Conservation (phyloP, 2,888 invertebrate species). For the Chrysina gloriosa region DNA sequence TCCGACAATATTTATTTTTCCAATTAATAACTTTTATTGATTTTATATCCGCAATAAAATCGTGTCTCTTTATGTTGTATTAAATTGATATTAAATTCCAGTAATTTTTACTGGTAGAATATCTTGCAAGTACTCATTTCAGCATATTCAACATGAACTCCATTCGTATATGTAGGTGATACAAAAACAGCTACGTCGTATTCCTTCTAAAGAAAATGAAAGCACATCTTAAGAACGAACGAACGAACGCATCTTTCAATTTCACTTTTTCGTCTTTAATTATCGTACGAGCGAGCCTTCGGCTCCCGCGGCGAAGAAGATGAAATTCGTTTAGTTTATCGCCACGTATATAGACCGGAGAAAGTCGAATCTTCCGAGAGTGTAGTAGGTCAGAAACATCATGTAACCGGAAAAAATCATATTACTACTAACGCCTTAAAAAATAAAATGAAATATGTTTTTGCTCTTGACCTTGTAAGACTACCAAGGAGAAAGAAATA, state of each 20-base stretch:
- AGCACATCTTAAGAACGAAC: conserved; percentile 8
- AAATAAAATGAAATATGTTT: background rate
- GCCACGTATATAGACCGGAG: conserved; percentile 27
- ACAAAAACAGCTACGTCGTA: background rate
- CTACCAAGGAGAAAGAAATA: conserved; percentile 14
- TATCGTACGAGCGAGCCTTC: conserved; percentile 27
- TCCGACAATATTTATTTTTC: background rate
- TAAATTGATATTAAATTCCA: background rate
- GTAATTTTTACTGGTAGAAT: background rate
- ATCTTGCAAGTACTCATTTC: background rate
- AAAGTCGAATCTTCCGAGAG: conserved; percentile 24
- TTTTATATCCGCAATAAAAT: background rate
- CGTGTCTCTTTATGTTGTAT: background rate
- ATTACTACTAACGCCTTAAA: conserved; percentile 1
- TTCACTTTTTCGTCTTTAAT: conserved; percentile 35
- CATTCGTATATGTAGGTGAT: background rate
- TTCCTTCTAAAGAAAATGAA: conserved; percentile 20
- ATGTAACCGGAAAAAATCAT: conserved; percentile 15
- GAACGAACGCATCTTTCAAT: conserved; percentile 29
- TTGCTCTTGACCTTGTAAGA: conserved; percentile 22
- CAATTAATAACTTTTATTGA: background rate
- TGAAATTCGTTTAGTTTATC: conserved; percentile 21
- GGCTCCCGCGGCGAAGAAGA: conserved; percentile 21
- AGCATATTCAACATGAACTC: background rate
- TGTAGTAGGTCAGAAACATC: conserved; percentile 26